Conservation (phyloP, 2,888 invertebrate species). For the Azorinus chamasolen region DNA sequence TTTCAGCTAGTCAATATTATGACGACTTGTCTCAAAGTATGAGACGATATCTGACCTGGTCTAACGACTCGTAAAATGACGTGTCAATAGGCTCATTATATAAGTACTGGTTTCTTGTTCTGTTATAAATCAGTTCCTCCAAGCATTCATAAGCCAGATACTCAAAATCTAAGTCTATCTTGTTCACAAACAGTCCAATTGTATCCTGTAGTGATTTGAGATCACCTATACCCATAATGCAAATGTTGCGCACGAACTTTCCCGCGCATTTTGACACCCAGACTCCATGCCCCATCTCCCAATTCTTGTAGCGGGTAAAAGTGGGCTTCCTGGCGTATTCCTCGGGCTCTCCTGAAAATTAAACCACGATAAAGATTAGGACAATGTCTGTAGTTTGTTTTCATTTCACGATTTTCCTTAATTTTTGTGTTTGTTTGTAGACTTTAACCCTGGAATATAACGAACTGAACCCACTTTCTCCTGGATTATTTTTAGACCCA, state of each 20-base stretch:
- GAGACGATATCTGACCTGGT: constrained; percentile 8
- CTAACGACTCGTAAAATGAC: constrained; percentile 22
- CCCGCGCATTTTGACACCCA: constrained; percentile 28
- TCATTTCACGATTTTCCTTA: no score
- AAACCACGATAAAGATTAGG: not conserved
- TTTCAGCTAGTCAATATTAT: no score
- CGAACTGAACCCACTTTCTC: no score
- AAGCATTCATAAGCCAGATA: constrained; percentile 43
- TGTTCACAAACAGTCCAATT: constrained; percentile 38
- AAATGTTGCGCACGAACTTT: constrained; percentile 41
- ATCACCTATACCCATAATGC: constrained; percentile 39
- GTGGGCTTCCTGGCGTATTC: constrained; percentile 43
- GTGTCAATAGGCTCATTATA: constrained; percentile 16
- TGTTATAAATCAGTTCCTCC: constrained; percentile 24
- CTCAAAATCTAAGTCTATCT: constrained; percentile 41
- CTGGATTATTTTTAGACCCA: no score
- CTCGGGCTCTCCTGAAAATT: constrained; percentile 34
- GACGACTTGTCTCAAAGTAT: no score
- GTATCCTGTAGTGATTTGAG: constrained; percentile 8
- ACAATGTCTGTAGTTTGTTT: not conserved
- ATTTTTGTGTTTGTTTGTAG: no score
- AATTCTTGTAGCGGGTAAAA: constrained; percentile 43
- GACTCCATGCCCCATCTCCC: constrained; percentile 40
- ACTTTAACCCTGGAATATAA: no score
- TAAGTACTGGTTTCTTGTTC: constrained; percentile 44